These are phyloP conservation scores for Epiblema foenella DNA, from an alignment of 2,888 invertebrate species.

Conservation along the genomic window DNA sequence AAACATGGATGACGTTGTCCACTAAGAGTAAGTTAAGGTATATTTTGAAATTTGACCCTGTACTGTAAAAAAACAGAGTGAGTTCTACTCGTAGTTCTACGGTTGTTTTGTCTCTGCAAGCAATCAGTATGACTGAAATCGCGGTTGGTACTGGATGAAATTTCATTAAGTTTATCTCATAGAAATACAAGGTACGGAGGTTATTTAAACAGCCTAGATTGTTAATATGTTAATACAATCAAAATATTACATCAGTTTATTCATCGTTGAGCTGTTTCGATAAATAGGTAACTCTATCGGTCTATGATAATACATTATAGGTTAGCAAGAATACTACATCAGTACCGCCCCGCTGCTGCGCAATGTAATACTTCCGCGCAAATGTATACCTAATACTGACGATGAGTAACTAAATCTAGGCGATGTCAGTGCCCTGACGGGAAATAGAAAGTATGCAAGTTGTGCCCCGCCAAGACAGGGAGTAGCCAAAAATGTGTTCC, in stretches of 20 bases:
- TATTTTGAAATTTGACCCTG: neutral
- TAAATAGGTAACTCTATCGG: neutral
- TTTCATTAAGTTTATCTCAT: neutral
- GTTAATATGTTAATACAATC: neutral
- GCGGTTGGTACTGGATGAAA: neutral
- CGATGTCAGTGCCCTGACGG: no score
- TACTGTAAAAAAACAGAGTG: neutral
- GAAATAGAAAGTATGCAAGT: no score
- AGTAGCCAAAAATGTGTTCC: no score
- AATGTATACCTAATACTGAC: no score
- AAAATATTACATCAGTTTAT: constrained; percentile 1
- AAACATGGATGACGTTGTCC: neutral
- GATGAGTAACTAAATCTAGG: no score
- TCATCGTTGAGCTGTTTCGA: neutral
- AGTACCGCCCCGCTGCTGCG: no score
- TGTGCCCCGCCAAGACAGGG: no score
- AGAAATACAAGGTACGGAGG: neutral
- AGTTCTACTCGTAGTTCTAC: neutral
- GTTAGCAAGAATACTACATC: neutral
- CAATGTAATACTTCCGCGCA: no score
- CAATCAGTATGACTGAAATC: neutral
- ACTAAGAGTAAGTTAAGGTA: no score
- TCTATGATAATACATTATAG: neutral
- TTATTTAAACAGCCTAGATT: constrained; percentile 4
- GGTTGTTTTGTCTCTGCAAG: neutral